These are phyloP conservation scores for Oreonectes daqikongensis DNA, from an alignment of 2,797 vertebrate species.

Conservation along the genomic window DNA sequence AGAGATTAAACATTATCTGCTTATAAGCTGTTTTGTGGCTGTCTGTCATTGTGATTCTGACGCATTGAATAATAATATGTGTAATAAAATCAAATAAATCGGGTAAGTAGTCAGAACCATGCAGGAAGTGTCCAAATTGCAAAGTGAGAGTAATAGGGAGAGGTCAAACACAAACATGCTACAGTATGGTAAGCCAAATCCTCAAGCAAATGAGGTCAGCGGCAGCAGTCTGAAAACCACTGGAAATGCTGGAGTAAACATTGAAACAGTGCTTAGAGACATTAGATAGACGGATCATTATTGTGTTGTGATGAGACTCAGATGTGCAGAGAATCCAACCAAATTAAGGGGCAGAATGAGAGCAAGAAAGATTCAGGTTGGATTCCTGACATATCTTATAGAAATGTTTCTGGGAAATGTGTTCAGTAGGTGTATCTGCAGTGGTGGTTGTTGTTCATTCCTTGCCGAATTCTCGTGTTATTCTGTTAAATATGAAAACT, in stretches of 20 bases:
- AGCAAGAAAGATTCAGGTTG: not conserved
- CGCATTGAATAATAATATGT: not conserved
- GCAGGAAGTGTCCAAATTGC: not conserved
- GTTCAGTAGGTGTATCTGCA: not conserved
- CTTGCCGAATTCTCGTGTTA: not conserved
- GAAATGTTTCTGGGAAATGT: not conserved
- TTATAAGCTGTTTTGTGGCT: not conserved
- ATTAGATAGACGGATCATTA: not conserved
- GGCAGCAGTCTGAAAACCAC: not conserved
- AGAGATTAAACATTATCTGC: constrained; percentile 7
- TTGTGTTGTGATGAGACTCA: not conserved
- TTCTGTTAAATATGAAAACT: not conserved
- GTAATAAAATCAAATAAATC: not conserved
- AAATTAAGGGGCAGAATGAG: not conserved
- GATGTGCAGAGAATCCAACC: not conserved
- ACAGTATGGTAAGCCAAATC: not conserved
- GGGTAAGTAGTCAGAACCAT: not conserved
- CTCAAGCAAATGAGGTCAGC: not conserved
- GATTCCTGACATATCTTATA: not conserved
- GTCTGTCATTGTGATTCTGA: not conserved
- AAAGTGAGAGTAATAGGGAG: not conserved
- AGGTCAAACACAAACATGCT: not conserved
- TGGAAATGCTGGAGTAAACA: not conserved
- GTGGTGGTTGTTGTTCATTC: not conserved
- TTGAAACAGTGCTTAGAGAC: not conserved